Conservation (phyloP, 2,888 invertebrate species). For the Leucophenga montana region DNA sequence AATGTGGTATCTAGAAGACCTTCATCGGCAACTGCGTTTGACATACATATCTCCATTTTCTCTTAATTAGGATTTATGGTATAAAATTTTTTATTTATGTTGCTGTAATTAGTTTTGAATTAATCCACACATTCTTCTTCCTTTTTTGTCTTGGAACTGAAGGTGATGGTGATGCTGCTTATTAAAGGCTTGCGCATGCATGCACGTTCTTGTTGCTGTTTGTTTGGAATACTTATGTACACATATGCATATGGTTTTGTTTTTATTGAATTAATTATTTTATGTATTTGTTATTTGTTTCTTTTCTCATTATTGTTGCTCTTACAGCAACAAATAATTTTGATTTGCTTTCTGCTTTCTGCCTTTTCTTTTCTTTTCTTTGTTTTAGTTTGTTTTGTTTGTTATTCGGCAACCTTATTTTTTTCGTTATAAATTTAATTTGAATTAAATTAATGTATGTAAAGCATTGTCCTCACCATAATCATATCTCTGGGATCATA, state of each 20-base stretch:
- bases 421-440: conserved; percentile 1
- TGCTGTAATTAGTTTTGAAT: neutral
- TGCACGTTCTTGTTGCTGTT: no score
- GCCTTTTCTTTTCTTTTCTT: neutral
- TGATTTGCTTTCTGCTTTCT: no score
- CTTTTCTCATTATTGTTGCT: no score
- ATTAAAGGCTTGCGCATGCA: neutral
- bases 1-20: no score
- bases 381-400: neutral
- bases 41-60: no score
- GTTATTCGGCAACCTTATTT: neutral
- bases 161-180: no score
- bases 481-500: neutral
- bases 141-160: neutral
- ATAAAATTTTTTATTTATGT: no score
- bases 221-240: no score
- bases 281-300: neutral
- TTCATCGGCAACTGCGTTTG: no score
- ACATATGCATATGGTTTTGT: neutral
- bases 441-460: neutral
- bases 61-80: no score
- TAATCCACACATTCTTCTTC: neutral
- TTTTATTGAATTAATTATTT: neutral
- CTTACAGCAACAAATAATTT: neutral
- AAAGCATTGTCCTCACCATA: neutral